Conservation (phyloP, 2,113 vertebrate genomes). For the Bostrychus sinensis region DNA sequence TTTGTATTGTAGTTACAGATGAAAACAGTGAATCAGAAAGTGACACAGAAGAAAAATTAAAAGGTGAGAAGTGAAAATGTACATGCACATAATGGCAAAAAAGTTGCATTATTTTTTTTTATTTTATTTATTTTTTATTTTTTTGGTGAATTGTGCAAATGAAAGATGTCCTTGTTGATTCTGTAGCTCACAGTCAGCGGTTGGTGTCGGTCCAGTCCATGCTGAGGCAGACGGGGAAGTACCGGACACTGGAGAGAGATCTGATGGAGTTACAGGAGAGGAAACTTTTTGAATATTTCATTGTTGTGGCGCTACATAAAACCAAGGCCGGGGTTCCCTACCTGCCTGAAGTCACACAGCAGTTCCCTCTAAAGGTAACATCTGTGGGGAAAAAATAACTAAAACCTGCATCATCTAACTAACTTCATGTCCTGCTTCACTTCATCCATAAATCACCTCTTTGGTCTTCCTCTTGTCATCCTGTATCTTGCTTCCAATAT, state of each 20-base stretch:
- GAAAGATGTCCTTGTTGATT: not conserved
- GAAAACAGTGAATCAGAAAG: constrained; percentile 98
- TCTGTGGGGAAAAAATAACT: too few relatives aligned
- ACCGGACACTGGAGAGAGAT: constrained; percentile 86
- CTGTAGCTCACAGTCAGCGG: constrained; percentile 90
- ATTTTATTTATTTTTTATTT: too few relatives aligned
- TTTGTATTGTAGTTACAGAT: constrained; percentile 84
- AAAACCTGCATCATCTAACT: too few relatives aligned
- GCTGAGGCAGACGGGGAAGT: constrained; percentile 86
- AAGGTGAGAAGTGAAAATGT: constrained; percentile 81
- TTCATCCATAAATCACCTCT: too few relatives aligned
- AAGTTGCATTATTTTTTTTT: not conserved
- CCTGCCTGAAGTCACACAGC: constrained; percentile 93
- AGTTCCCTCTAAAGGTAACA: constrained; percentile 92
- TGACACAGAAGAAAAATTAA: constrained; percentile 94
- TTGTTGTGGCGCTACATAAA: constrained; percentile 92
- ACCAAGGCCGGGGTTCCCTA: constrained; percentile 90
- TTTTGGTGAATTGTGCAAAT: not conserved
- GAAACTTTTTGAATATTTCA: constrained; percentile 94
- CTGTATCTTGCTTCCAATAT: too few relatives aligned
- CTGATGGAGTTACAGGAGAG: constrained; percentile 88
- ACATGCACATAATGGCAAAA: not conserved
- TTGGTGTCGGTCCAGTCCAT: constrained; percentile 93
- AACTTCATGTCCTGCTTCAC: too few relatives aligned
- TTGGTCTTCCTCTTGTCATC: too few relatives aligned